Percentiles rank a stretch among this genome's conserved stretches.
These are phyloP conservation scores for Helogale parvula DNA, from an alignment of 2,113 vertebrate genomes.

Conservation along the genomic window DNA sequence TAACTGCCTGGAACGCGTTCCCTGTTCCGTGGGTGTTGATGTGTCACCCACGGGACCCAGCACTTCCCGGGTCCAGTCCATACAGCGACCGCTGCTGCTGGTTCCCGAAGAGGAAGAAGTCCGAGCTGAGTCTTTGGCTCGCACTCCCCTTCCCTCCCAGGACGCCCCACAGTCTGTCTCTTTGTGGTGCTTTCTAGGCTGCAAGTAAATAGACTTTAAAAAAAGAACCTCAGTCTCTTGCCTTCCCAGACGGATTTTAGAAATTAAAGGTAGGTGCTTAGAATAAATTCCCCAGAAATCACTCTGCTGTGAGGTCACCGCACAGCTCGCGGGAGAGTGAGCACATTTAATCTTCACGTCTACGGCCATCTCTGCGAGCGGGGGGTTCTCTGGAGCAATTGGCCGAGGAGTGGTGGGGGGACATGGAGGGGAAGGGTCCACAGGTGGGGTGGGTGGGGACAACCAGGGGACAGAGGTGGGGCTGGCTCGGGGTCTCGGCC, in stretches of 20 bases:
- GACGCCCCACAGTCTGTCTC: background rate
- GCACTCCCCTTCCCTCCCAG: background rate
- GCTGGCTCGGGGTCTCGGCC: no score
- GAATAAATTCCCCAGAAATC: background rate
- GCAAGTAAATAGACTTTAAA: background rate
- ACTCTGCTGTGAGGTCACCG: background rate
- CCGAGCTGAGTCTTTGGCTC: background rate
- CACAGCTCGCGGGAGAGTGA: no score
- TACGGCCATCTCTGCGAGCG: no score
- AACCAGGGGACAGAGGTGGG: background rate
- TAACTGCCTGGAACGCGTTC: background rate
- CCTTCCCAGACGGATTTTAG: background rate
- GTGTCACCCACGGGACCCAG: background rate
- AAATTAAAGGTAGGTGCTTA: background rate
- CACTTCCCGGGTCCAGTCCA: background rate
- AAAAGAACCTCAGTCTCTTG: background rate
- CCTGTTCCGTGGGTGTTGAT: background rate
- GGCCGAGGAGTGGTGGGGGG: background rate
- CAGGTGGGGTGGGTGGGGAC: rapidly evolving
- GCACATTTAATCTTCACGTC: background rate
- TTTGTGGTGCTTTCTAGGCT: background rate
- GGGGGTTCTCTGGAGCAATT: no score
- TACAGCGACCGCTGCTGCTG: background rate
- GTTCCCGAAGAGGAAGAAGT: background rate
- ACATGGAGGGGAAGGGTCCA: no score